Percentiles rank a stretch among this genome's conserved stretches.
These are phyloP conservation scores for Himalopsyche kuldschensis DNA, from an alignment of 2,888 invertebrate species.

Conservation along the genomic window DNA sequence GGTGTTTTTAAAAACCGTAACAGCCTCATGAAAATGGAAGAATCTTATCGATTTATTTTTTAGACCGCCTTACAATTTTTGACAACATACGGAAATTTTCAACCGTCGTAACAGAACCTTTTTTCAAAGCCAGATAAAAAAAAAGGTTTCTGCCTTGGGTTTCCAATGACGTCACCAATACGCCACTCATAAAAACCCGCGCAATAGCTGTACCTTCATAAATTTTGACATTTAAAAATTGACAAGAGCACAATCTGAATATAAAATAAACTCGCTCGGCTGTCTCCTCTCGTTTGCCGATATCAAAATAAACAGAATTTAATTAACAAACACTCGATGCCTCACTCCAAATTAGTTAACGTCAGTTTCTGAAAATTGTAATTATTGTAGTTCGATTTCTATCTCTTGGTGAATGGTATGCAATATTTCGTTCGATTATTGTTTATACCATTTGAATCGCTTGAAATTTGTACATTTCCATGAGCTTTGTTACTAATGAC, in stretches of 20 bases:
- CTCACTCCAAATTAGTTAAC: no score
- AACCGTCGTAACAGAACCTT: background rate
- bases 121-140: background rate
- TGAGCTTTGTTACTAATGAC: no score
- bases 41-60: background rate
- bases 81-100: background rate
- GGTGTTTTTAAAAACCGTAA: background rate
- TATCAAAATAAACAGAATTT: no score
- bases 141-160: background rate
- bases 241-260: background rate
- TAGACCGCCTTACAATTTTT: background rate
- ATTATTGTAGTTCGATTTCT: no score
- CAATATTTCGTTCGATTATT: no score
- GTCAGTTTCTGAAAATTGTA: no score
- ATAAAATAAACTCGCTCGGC: background rate
- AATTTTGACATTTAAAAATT: background rate
- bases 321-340: no score
- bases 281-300: background rate
- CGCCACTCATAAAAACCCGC: background rate
- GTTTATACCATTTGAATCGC: no score
- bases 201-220: background rate
- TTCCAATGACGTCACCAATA: background rate
- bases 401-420: no score
- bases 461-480: no score
- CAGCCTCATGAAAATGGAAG: background rate